These are phyloP conservation scores for Chlorodrepanis virens DNA, from an alignment of 2,113 vertebrate genomes.

Conservation along the genomic window DNA sequence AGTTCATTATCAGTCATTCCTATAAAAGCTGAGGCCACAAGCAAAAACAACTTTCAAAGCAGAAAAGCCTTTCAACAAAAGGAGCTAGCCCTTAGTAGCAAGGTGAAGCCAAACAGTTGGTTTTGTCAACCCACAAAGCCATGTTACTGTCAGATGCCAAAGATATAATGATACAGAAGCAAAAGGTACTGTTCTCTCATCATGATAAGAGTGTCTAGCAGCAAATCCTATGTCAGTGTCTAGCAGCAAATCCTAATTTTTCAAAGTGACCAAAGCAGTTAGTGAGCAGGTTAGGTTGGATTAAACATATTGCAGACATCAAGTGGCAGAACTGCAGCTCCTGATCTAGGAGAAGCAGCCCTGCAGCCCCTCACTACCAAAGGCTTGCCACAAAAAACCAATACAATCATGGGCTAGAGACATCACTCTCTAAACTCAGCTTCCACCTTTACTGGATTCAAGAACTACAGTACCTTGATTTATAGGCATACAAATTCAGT, in stretches of 20 bases:
- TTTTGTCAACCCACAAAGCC: neutral
- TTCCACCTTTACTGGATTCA: neutral
- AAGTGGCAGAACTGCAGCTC: neutral
- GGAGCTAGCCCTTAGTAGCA: neutral
- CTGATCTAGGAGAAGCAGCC: neutral
- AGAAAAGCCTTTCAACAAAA: neutral
- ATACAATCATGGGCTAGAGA: neutral
- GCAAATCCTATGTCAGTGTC: neutral
- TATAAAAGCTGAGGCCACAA: neutral
- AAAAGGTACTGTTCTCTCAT: neutral
- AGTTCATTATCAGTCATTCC: neutral
- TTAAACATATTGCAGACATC: neutral
- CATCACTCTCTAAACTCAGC: neutral
- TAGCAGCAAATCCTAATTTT: neutral
- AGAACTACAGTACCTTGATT: neutral
- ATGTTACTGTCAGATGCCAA: neutral
- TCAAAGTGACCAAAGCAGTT: neutral
- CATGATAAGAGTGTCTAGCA: rapidly evolving
- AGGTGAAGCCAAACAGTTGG: neutral
- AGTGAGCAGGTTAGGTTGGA: neutral
- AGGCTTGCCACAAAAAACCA: neutral
- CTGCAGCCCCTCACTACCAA: neutral
- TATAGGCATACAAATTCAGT: neutral
- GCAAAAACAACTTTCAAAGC: neutral
- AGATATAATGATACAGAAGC: neutral